These are phyloP conservation scores for Sebastes paucispinis DNA, from an alignment of 2,797 vertebrate species.

Conservation along the genomic window DNA sequence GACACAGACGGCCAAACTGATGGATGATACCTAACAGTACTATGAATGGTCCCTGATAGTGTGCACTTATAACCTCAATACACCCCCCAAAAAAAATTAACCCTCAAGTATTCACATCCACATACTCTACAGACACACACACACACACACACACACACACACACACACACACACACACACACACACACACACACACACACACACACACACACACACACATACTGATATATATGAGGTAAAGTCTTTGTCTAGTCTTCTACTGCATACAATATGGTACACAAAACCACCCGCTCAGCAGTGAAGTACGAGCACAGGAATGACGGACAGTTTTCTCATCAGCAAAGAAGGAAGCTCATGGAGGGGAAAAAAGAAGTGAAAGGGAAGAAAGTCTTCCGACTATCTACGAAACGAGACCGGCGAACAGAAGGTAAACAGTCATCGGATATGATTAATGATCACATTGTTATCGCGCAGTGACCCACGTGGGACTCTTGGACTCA, in stretches of 20 bases:
- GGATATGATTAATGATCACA: constrained; percentile 42
- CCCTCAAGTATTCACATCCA: constrained; percentile 35
- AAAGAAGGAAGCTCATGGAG: constrained; percentile 22
- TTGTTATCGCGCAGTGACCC: constrained; percentile 4
- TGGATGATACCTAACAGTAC: constrained; percentile 26
- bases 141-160: constrained; percentile 8
- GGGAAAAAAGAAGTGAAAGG: not conserved
- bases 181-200: constrained; percentile 5
- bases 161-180: constrained; percentile 1
- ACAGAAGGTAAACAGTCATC: constrained; percentile 40
- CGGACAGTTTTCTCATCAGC: constrained; percentile 31
- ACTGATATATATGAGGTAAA: constrained; percentile 66
- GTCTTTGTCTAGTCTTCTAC: constrained; percentile 58
- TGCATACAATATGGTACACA: constrained; percentile 70
- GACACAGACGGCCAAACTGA: constrained; percentile 1
- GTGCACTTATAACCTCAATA: constrained; percentile 18
- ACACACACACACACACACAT: not conserved
- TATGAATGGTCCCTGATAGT: constrained; percentile 60
- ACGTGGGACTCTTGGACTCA: constrained; percentile 8
- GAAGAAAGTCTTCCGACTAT: constrained; percentile 46
- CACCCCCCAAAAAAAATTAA: not conserved
- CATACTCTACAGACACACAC: constrained; percentile 15
- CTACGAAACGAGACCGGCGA: constrained; percentile 36
- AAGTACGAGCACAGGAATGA: constrained; percentile 50
- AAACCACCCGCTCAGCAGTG: constrained; percentile 33